Evolutionary conservation across 1,140 invertebrate species (phyloP), one percentile per base, ranked within the genome.

Genomic region (Bombus confusus): DNA sequence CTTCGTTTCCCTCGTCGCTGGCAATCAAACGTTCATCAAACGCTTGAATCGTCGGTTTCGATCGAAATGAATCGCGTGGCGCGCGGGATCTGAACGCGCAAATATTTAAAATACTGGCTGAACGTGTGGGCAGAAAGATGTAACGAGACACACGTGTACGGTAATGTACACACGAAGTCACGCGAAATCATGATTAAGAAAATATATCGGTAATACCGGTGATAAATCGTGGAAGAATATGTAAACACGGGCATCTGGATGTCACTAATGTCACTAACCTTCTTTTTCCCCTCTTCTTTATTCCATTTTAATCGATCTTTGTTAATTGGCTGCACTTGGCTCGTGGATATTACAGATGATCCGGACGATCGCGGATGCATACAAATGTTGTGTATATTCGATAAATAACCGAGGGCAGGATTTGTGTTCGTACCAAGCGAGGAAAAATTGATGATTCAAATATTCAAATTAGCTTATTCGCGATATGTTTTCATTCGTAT

Each of bases 151-250:
- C 47, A 8, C 47, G 47, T 52, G 47, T 8, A 52, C 47, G 2
- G 47, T 22, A 22, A 18, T 22, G 18, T 52, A 52, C 59, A n/a
- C 15, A 12, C 9, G 9, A 22, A 74, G 41, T 34, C 74, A 77
- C 52, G 75, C 75, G 25, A 77, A n/a, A 25, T 62, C 25, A 62
- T 39, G 34, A 39, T 77, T 77, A 62, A 62, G 34, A 59, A n/a
- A 39, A 39, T 62, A 6, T 39, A 59, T 77, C 25, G 13, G 25
- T 47, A 57, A 37, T 4, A 12, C 3, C 22, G 25, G 15, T 39
- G 39, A 41, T 71, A n/a, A n/a, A 71, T 71, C 25, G 25, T 71
- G 37, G 0, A 41, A 41, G 25, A 8, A 41, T 41, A 15, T 5
- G 1, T 52, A 52, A 52, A 9, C 3, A 41, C 69, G 25, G 13